These are phyloP conservation scores for Hirudo medicinalis DNA, from an alignment of 1,140 invertebrate species.

Conservation along the genomic window DNA sequence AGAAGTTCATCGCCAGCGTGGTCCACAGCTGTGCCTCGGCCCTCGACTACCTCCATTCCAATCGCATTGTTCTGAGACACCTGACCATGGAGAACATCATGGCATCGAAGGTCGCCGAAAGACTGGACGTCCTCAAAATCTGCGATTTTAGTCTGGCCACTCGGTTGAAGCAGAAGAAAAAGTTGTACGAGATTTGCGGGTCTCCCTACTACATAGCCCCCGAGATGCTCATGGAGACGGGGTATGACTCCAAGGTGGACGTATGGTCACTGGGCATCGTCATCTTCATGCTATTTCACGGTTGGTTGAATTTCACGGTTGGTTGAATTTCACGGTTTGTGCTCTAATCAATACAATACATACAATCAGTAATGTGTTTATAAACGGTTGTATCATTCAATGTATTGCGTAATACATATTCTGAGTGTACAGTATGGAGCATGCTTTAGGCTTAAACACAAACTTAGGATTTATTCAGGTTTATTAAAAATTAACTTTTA, in stretches of 20 bases:
- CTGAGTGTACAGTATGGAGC: too few species aligned
- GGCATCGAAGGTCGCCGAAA: neutral
- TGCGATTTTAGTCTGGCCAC: slow-evolving; percentile 3
- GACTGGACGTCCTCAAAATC: neutral
- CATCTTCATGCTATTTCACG: slow-evolving; percentile 2
- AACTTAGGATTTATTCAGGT: too few species aligned
- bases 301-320: slow-evolving; percentile 6
- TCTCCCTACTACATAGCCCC: slow-evolving; percentile 1
- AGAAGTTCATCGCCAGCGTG: neutral
- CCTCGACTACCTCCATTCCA: neutral
- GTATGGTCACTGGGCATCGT: neutral
- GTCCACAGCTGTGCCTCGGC: neutral
- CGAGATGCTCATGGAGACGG: neutral
- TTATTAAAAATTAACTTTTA: too few species aligned
- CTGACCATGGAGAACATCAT: slow-evolving; percentile 1
- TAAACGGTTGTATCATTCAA: too few species aligned
- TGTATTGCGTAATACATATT: too few species aligned
- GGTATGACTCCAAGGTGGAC: neutral
- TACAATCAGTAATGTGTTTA: too few species aligned
- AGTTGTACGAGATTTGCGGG: slow-evolving; percentile 1
- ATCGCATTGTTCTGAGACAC: neutral
- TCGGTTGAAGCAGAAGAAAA: neutral
- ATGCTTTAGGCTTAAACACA: too few species aligned
- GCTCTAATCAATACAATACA: neutral
- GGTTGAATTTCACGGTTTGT: neutral